Conservation (phyloP, 2,888 invertebrate genomes). For the Meteorus cinctellus region DNA sequence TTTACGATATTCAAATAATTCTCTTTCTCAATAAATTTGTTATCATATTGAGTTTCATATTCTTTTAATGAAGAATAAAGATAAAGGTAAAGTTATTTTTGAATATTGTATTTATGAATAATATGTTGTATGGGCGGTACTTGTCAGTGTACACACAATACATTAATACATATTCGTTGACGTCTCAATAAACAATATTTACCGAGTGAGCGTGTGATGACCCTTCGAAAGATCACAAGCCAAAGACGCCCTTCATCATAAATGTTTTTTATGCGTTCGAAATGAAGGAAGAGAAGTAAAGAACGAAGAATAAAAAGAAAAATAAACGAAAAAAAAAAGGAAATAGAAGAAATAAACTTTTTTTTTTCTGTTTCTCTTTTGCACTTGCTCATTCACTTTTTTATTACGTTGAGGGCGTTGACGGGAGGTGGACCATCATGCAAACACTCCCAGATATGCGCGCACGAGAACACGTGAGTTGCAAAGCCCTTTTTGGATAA, state of each 20-base stretch:
- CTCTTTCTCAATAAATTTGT: not conserved
- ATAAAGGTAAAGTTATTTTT: too few relatives aligned
- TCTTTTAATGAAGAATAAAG: too few relatives aligned
- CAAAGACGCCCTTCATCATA: conserved; percentile 48
- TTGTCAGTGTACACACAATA: conserved; percentile 25
- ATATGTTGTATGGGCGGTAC: not conserved
- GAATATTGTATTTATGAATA: not conserved
- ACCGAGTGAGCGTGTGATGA: conserved; percentile 53
- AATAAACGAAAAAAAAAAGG: conserved; percentile 8
- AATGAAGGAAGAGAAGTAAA: conserved; percentile 21
- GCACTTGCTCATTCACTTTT: not conserved
- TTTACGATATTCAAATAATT: not conserved
- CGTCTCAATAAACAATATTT: conserved; percentile 62
- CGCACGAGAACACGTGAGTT: conserved; percentile 46
- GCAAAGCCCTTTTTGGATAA: conserved; percentile 59
- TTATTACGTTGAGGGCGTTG: conserved; percentile 69
- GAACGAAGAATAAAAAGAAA: conserved; percentile 16
- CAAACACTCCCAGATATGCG: conserved; percentile 69
- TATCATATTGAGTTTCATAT: not conserved
- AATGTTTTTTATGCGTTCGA: conserved; percentile 22
- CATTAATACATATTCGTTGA: conserved; percentile 61
- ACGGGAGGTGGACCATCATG: conserved; percentile 73
- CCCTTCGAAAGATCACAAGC: conserved; percentile 52
- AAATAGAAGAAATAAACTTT: conserved; percentile 26
- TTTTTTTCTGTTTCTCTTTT: not conserved